Base-by-base conservation (phyloP, 2,113 vertebrate genomes). In the Mus musculus region DNA sequence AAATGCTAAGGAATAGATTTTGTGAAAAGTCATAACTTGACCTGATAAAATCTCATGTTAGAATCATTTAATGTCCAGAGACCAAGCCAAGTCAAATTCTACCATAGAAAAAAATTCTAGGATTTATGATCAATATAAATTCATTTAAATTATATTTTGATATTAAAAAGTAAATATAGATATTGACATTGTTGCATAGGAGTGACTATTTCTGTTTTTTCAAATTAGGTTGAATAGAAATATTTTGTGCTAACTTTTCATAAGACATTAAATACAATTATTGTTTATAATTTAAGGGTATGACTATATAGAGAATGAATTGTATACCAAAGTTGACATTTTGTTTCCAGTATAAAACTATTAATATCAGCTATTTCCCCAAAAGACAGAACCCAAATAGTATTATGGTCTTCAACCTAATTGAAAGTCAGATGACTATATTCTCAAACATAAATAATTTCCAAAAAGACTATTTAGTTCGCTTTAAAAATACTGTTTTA, bases 131-230 rank as follows among this genome's bases (percentile, higher is more conserved):
- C 82, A 76, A 82, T n/a, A 33, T 46, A 78, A 76, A 76, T 6
- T 33, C 17, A 49, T 78, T 78, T 52, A 78, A 76, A 13, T 52
- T 78, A 16, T 52, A 63, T 42, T n/a, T 78, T 84, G 88, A 81
- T 91, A 61, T 93, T 88, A 49, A 67, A 69, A 72, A 20, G 19
- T 93, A 87, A 20, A 73, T 93, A 54, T 56, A 96, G 88, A n/a
- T 90, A 7, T 90, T 76, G 73, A 85, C 12, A 84, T 28, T 24
- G 59, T n/a, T 82, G 0, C 59, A 59, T 52, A 92, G 17, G 5
- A 59, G 24, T 82, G 16, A n/a, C 59, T 59, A 61, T 94, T 39
- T 39, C 30, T 39, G 36, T 20, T 73, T 16, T 39, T 42, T 75
- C 72, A 75, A 24, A 75, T 73, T 81, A 52, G 59, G 1, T 61